Percentiles rank a stretch among this genome's conserved stretches.
phyloP scores from a whole-genome alignment of 2,113 vertebrate species.

The Dolichallabes microphthalmus region DNA sequence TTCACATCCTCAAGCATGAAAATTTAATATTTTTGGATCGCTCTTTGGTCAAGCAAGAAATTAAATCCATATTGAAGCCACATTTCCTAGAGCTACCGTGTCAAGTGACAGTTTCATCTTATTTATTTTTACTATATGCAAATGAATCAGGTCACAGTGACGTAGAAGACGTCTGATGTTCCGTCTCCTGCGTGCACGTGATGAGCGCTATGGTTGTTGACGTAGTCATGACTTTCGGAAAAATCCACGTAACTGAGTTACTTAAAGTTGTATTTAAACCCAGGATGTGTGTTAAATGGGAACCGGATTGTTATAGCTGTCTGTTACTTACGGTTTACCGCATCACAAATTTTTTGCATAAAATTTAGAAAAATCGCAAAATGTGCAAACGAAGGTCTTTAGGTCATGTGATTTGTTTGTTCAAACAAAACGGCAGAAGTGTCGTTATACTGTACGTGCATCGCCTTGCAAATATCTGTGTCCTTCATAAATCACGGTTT shows the following conservation, averaged over 20 bases:
- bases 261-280: neutral
- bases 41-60: too few relatives aligned
- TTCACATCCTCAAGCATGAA: neutral
- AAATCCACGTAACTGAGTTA: neutral
- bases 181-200: neutral
- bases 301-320: neutral
- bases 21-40: neutral
- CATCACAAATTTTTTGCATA: neutral
- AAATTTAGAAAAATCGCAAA: neutral
- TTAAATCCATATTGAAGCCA: neutral
- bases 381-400: neutral
- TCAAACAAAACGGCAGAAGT: neutral
- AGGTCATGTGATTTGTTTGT: neutral
- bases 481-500: neutral
- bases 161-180: too few relatives aligned
- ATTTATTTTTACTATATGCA: neutral
- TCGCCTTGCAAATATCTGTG: neutral
- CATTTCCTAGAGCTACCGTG: too few relatives aligned
- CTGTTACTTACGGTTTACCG: neutral
- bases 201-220: neutral
- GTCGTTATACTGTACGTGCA: neutral
- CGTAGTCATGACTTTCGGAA: neutral
- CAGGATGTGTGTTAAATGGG: neutral
- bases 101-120: neutral
- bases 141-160: neutral